Evolutionary conservation across 1,140 invertebrate genomes (phyloP).

Genomic region (Drosophila sp.): DNA sequence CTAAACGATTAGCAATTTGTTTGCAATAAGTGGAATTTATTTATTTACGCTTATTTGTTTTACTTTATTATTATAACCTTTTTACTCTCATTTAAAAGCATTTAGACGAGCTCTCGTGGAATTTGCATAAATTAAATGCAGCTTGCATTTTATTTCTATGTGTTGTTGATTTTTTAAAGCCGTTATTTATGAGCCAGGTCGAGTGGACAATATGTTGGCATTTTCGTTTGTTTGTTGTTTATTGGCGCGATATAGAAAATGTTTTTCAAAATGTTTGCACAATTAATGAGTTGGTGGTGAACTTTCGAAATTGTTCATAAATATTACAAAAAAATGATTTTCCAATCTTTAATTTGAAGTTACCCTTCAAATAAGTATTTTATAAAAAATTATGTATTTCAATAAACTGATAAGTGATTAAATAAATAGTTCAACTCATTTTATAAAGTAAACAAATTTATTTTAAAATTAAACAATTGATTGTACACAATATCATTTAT

Average conservation of each 20-base stretch:
- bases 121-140: constrained; percentile 53
- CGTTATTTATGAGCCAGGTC: constrained; percentile 29
- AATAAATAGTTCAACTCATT: no score
- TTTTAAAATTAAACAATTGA: not conserved
- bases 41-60: constrained; percentile 27
- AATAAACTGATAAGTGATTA: no score
- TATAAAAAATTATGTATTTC: no score
- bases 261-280: constrained; percentile 24
- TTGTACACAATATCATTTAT: not conserved
- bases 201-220: constrained; percentile 42
- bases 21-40: constrained; percentile 34
- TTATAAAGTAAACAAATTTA: no score
- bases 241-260: constrained; percentile 18
- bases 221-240: constrained; percentile 35
- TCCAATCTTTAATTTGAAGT: no score
- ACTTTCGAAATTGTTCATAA: not conserved
- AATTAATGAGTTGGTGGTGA: constrained; percentile 22
- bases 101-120: constrained; percentile 24
- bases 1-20: constrained; percentile 20
- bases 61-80: constrained; percentile 3
- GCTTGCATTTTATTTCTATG: constrained; percentile 20
- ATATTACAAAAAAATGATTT: not conserved
- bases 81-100: constrained; percentile 28
- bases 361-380: no score
- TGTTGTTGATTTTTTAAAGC: constrained; percentile 1